A percentile compares a stretch with the other conserved stretches of the same genome.
Evolutionary conservation across 2,113 vertebrate genomes (phyloP).

Genomic region (Prionailurus viverrinus): DNA sequence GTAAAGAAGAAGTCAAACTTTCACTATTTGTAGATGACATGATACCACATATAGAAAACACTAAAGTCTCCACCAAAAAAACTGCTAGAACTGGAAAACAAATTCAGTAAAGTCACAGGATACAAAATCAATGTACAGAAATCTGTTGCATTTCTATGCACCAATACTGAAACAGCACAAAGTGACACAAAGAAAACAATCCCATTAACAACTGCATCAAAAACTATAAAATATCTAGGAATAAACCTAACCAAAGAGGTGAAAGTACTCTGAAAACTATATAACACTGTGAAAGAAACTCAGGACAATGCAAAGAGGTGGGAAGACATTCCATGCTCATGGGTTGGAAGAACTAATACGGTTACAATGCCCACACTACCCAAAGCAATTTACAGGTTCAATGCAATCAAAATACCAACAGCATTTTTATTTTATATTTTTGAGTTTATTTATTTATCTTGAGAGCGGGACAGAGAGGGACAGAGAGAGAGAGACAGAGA

Average conservation of each 20-base stretch:
- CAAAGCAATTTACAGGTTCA: neutral
- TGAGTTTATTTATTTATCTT: too few species aligned
- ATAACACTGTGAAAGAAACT: neutral
- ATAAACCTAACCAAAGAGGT: neutral
- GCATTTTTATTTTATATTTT: neutral
- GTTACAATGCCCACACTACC: neutral
- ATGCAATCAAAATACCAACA: neutral
- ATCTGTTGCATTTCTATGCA: neutral
- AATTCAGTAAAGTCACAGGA: neutral
- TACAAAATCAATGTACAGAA: neutral
- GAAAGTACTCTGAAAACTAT: neutral
- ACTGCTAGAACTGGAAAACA: neutral
- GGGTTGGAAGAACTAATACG: neutral
- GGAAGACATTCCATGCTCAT: neutral
- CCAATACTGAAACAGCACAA: neutral
- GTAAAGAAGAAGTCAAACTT: neutral
- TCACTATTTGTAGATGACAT: neutral
- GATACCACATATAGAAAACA: neutral
- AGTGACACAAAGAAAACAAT: neutral
- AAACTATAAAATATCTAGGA: neutral
- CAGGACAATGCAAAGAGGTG: neutral
- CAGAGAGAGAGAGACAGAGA: too few species aligned
- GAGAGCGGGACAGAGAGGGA: too few species aligned
- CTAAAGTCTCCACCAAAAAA: neutral
- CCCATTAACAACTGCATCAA: neutral